Evolutionary conservation across 2,113 vertebrate genomes (phyloP), one percentile per base, ranked within the genome.

Genomic region (Speoplatyrhinus poulsoni): DNA sequence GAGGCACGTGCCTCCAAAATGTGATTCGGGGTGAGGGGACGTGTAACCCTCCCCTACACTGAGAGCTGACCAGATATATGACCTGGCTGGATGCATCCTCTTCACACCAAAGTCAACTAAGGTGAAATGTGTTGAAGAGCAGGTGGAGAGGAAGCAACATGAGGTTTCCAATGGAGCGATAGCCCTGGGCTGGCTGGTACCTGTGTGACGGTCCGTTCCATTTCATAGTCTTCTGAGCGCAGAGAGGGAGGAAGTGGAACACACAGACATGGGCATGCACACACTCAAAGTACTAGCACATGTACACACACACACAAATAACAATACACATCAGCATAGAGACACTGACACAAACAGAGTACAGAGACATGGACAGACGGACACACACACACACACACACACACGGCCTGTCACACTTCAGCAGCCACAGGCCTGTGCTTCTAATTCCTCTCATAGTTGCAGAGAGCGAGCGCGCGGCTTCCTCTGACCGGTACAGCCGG

Each of bases 361-460:
- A 36, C 36, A 16, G 46, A 49, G 15, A 47, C 46, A 73, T 19
- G 32, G 9, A 12, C 8, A 32, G 53, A 56, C 48, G 57, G 9
- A 49, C 15, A 57, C 36, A 60, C 47, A 63, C 50, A 70, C 54
- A 13, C 46, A 36, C 50, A 63, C 48, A 72, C 58, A 67, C 59
- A 13, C 33, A 32, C 32, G 60, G 33, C 0, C 62, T n/a, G 47
- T 46, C 66, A 67, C 71, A 79, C 71, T 72, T 60, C 54, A 53
- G 53, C 70, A 69, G 65, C 60, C 62, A 56, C 70, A 69, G 68
- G 59, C 33, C 33, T 62, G 19, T 2, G 54, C 73, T 68, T 63
- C 72, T 70, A 83, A 84, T 86, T 82, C 79, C 75, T 80, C 75
- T 73, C 72, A 84, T 89, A 82, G 67, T 81, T 77, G 65, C 19